phyloP scores from a whole-genome alignment of 2,113 vertebrate species.

The Anthoscopus minutus region DNA sequence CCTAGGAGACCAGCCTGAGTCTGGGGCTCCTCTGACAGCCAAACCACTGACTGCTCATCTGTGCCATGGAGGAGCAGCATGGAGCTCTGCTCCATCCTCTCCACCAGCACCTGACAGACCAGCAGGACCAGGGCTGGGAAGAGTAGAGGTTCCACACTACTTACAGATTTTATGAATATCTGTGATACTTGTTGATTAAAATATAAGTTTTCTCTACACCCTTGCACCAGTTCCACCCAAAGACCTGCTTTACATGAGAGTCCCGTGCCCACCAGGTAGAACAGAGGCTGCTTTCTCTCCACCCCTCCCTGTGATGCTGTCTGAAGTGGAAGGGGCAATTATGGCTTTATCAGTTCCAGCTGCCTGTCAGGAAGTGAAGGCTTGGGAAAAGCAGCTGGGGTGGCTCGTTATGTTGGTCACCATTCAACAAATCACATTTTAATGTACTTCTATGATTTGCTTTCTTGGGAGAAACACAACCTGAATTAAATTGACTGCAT shows the following conservation, averaged over 20 bases:
- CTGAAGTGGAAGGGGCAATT: background rate
- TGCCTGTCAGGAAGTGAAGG: background rate
- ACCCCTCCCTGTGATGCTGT: background rate
- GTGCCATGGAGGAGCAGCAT: background rate
- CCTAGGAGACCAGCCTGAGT: background rate
- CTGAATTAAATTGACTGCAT: background rate
- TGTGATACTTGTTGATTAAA: background rate
- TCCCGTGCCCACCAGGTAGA: background rate
- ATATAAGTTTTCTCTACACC: background rate
- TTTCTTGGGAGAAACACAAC: background rate
- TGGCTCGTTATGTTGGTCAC: background rate
- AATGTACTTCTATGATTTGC: fast-evolving
- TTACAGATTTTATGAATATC: background rate
- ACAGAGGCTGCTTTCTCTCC: background rate
- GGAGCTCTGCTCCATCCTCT: background rate
- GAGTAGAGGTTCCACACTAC: background rate
- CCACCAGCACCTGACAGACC: background rate
- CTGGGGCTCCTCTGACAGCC: background rate
- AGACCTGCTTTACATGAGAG: background rate
- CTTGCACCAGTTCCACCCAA: background rate
- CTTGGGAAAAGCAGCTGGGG: background rate
- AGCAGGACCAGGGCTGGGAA: background rate
- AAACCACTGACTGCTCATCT: background rate
- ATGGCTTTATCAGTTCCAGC: background rate
- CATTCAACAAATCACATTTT: background rate